Evolutionary conservation across 2,888 invertebrate species (phyloP).

Genomic region (Sussaba pulchella): DNA sequence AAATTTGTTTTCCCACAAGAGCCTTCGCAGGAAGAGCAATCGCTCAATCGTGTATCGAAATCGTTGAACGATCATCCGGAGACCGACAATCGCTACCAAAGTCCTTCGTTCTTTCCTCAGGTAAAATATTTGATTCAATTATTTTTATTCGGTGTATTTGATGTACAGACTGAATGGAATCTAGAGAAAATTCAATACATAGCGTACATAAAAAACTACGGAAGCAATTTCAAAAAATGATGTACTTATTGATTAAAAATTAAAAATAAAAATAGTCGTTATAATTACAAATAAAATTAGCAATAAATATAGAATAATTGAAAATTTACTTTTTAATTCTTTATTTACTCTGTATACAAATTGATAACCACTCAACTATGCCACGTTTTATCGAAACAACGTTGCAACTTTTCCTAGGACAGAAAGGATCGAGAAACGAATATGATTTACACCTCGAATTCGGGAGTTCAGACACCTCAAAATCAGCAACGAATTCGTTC

Average conservation of each 20-base stretch:
- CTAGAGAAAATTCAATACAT: no score
- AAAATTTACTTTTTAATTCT: no score
- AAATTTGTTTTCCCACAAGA: constrained; percentile 68
- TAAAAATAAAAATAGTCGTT: no score
- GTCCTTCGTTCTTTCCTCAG: constrained; percentile 68
- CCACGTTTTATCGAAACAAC: constrained; percentile 6
- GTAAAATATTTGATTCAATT: constrained; percentile 51
- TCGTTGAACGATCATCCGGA: constrained; percentile 59
- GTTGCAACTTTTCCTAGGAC: constrained; percentile 60
- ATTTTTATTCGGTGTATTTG: neutral
- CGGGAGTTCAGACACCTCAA: constrained; percentile 35
- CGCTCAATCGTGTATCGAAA: constrained; percentile 65
- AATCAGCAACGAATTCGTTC: constrained; percentile 11
- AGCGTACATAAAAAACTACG: no score
- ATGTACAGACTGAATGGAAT: neutral
- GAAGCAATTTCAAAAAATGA: no score
- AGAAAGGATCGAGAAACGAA: constrained; percentile 64
- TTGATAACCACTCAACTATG: no score
- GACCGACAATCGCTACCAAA: constrained; percentile 40
- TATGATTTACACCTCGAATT: constrained; percentile 45
- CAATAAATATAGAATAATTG: no score
- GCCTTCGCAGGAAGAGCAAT: constrained; percentile 53
- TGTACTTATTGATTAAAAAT: no score
- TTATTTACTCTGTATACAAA: no score
- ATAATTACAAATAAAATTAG: no score